phyloP scores from a whole-genome alignment of 2,113 vertebrate species.

The Talpa occidentalis region DNA sequence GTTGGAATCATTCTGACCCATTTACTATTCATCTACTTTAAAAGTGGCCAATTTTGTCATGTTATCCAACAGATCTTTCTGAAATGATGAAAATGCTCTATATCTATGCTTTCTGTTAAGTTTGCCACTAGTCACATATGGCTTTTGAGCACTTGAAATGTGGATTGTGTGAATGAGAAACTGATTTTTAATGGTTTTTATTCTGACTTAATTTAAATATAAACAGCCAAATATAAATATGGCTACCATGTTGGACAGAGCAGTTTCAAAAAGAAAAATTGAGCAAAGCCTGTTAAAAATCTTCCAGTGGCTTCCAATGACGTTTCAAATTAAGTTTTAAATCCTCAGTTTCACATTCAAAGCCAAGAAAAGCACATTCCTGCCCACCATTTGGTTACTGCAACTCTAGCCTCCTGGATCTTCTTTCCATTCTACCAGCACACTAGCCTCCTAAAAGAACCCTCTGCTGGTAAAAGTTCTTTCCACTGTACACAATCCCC shows the following conservation, averaged over 20 bases:
- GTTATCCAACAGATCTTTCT: not conserved
- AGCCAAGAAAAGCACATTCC: not conserved
- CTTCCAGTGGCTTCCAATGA: not conserved
- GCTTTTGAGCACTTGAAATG: constrained; percentile 6
- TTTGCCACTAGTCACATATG: not conserved
- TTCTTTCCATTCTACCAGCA: not conserved
- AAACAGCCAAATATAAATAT: not conserved
- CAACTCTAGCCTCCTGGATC: not conserved
- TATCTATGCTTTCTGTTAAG: not conserved
- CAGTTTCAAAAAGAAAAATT: not conserved
- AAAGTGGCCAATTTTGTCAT: not conserved
- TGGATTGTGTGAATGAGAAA: not conserved
- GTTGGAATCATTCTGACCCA: not conserved
- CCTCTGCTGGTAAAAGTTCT: not conserved
- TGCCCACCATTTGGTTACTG: not conserved
- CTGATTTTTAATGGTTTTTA: not conserved
- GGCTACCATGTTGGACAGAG: not conserved
- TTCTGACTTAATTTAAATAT: constrained; percentile 5
- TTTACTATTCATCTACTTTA: not conserved
- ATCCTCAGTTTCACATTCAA: not conserved
- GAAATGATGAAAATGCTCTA: not conserved
- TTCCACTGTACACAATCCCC: not conserved
- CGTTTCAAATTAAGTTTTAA: not conserved
- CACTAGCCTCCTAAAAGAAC: not conserved
- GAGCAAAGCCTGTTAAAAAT: not conserved